A percentile compares a stretch with the other conserved stretches of the same genome.
phyloP scores from a whole-genome alignment of 2,113 vertebrate genomes.

The Labrus mixtus region DNA sequence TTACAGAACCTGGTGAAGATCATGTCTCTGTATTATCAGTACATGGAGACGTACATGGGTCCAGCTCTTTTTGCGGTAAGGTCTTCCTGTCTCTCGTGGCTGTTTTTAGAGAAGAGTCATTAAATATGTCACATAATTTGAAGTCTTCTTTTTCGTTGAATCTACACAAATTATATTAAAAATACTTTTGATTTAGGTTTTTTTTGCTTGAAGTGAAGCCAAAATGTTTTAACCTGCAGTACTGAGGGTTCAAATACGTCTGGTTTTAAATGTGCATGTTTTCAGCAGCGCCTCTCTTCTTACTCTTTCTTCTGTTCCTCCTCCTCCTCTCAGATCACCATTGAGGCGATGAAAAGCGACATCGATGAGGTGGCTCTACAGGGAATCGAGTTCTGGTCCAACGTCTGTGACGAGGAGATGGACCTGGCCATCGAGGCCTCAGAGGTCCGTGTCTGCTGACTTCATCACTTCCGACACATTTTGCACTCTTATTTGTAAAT shows the following conservation, averaged over 20 bases:
- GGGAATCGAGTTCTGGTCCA: conserved; percentile 99
- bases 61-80: conserved; percentile 95
- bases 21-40: conserved; percentile 98
- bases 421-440: conserved; percentile 97
- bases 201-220: no score
- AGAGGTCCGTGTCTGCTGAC: conserved; percentile 84
- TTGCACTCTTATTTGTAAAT: neutral
- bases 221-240: no score
- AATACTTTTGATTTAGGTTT: no score
- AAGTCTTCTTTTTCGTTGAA: no score
- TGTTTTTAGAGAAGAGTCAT: no score
- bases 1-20: conserved; percentile 99
- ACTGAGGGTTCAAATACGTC: no score
- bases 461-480: neutral
- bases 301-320: neutral
- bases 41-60: conserved; percentile 99
- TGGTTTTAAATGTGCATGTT: no score
- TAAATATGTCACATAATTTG: no score
- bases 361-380: conserved; percentile 98
- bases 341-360: conserved; percentile 99
- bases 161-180: no score
- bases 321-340: conserved; percentile 88
- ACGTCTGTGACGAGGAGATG: conserved; percentile 99
- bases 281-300: no score
- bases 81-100: neutral